These are phyloP conservation scores for Priocnemis perturbator DNA, from an alignment of 2,888 invertebrate species.

Conservation along the genomic window DNA sequence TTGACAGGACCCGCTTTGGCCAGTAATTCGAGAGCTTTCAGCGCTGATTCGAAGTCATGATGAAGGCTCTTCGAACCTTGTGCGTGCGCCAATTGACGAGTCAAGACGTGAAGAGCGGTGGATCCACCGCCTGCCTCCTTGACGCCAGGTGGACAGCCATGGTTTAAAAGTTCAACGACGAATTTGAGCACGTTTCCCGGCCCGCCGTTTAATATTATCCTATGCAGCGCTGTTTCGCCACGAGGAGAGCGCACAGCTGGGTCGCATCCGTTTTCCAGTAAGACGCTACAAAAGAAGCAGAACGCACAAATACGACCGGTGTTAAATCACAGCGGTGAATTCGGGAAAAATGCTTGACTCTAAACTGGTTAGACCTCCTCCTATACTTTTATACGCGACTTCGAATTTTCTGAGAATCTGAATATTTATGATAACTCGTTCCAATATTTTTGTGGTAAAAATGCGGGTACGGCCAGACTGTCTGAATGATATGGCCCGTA, in stretches of 20 bases:
- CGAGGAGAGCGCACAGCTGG: conserved; percentile 68
- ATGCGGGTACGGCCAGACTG: too few species aligned
- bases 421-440: too few species aligned
- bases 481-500: too few species aligned
- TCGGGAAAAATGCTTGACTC: too few species aligned
- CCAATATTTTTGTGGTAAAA: too few species aligned
- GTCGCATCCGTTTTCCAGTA: conserved; percentile 67
- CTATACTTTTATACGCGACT: too few species aligned
- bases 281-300: conserved; percentile 31
- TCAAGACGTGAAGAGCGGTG: conserved; percentile 67
- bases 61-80: conserved; percentile 58
- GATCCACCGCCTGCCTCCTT: conserved; percentile 69
- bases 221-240: conserved; percentile 71
- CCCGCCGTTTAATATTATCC: conserved; percentile 64
- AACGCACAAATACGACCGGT: background rate
- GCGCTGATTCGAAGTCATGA: conserved; percentile 61
- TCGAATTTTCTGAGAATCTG: too few species aligned
- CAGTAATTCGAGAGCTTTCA: conserved; percentile 61
- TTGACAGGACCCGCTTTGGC: conserved; percentile 67
- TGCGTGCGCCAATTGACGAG: conserved; percentile 63
- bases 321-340: too few species aligned
- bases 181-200: conserved; percentile 62
- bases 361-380: too few species aligned
- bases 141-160: conserved; percentile 68
- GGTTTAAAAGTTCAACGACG: conserved; percentile 65